These are phyloP conservation scores for Euwallacea fornicatus DNA, from an alignment of 1,140 invertebrate species.

Conservation along the genomic window DNA sequence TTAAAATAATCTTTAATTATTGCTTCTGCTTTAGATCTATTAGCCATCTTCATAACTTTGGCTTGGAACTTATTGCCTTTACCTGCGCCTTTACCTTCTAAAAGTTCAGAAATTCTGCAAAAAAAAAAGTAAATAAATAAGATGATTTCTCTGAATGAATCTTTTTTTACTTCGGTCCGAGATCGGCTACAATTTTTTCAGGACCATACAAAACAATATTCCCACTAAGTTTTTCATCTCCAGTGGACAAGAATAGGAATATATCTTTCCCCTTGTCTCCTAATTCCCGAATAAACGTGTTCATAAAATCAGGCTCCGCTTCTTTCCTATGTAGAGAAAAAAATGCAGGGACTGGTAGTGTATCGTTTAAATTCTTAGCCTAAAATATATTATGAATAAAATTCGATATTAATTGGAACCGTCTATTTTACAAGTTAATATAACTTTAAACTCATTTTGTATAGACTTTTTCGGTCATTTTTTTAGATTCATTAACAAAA, in stretches of 20 bases:
- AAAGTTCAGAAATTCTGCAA: constrained; percentile 59
- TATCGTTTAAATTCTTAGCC: constrained; percentile 61
- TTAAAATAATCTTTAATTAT: constrained; percentile 52
- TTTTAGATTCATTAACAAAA: too few species aligned
- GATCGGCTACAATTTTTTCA: constrained; percentile 52
- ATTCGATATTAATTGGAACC: too few species aligned
- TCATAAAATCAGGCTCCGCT: constrained; percentile 73
- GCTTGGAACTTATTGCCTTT: constrained; percentile 62
- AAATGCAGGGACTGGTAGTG: constrained; percentile 59
- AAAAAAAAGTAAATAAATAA: constrained; percentile 20
- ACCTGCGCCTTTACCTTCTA: constrained; percentile 66
- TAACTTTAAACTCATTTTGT: too few species aligned
- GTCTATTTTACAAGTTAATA: too few species aligned
- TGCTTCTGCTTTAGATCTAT: constrained; percentile 54
- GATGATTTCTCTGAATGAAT: neutral
- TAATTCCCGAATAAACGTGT: constrained; percentile 64
- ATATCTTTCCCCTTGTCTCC: constrained; percentile 58
- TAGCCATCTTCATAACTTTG: constrained; percentile 60
- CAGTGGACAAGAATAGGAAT: constrained; percentile 67
- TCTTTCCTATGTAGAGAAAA: constrained; percentile 68
- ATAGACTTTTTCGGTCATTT: too few species aligned
- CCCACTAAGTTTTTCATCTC: constrained; percentile 68
- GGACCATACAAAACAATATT: constrained; percentile 67
- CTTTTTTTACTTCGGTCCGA: constrained; percentile 56
- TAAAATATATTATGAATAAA: constrained; percentile 54